Conservation (phyloP, 1,140 invertebrate genomes). For the Hormaphis cornu region DNA sequence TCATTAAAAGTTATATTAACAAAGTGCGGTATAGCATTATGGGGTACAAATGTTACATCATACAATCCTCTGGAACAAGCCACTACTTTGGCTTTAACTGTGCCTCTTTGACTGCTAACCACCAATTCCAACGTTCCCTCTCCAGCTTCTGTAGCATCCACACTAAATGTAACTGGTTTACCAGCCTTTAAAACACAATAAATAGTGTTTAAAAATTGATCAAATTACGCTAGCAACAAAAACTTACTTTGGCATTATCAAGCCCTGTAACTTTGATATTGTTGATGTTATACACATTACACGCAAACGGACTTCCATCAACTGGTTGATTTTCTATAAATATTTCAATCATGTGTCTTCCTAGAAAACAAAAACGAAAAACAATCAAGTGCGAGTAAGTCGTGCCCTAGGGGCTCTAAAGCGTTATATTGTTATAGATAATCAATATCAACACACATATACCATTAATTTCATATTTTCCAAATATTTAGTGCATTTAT, state of each 20-base stretch:
- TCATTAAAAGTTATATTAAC: conserved; percentile 97
- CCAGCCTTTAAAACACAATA: conserved; percentile 47
- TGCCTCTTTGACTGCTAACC: conserved; percentile 80
- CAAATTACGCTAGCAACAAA: conserved; percentile 14
- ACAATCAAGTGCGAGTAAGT: neutral
- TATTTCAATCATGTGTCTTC: conserved; percentile 72
- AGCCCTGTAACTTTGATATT: conserved; percentile 72
- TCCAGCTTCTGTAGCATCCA: conserved; percentile 90
- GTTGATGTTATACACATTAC: conserved; percentile 84
- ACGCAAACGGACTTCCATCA: conserved; percentile 81
- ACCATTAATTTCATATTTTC: no score
- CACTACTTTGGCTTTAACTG: conserved; percentile 77
- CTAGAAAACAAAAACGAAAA: conserved; percentile 41
- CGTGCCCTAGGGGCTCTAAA: no score
- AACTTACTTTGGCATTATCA: conserved; percentile 47
- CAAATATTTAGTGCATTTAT: no score
- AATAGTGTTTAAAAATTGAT: neutral
- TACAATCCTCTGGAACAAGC: conserved; percentile 84
- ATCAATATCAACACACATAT: no score
- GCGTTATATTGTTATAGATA: no score
- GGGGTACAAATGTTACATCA: conserved; percentile 92
- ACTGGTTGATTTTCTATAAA: conserved; percentile 71
- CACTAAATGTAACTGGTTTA: conserved; percentile 78
- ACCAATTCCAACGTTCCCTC: conserved; percentile 92
- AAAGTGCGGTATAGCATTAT: conserved; percentile 78